A percentile compares a stretch with the other conserved stretches of the same genome.
Evolutionary conservation across 2,797 vertebrate species (phyloP).

Genomic region (Huso huso): DNA sequence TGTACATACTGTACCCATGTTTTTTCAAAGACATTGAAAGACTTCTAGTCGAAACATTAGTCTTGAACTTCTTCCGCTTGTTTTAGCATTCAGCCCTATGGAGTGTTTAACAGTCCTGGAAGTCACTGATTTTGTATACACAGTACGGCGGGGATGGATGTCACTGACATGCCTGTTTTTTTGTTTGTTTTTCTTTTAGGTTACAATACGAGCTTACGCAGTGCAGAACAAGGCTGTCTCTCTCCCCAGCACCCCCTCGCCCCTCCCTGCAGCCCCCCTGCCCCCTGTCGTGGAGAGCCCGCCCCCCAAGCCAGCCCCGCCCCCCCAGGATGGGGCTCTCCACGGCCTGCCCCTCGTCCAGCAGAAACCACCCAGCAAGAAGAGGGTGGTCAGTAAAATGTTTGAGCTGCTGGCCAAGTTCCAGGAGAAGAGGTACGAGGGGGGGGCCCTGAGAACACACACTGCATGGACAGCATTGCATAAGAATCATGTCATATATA

Average conservation of each 20-base stretch:
- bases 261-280: not conserved
- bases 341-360: slow-evolving; percentile 34
- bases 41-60: too few species aligned
- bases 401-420: slow-evolving; percentile 42
- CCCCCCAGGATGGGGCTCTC: slow-evolving; percentile 23
- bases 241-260: not conserved
- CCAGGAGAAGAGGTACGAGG: slow-evolving; percentile 26
- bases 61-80: too few species aligned
- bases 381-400: slow-evolving; percentile 60
- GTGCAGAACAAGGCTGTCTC: slow-evolving; percentile 38
- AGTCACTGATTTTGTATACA: not conserved
- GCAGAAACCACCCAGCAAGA: slow-evolving; percentile 40
- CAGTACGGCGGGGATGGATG: not conserved
- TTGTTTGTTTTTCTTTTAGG: slow-evolving; percentile 37
- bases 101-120: too few species aligned
- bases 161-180: accelerated
- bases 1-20: too few species aligned
- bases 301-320: slow-evolving; percentile 42
- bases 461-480: too few species aligned
- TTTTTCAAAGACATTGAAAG: too few species aligned
- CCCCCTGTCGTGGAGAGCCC: slow-evolving; percentile 9
- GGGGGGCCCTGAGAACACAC: too few species aligned
- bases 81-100: too few species aligned
- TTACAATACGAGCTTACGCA: slow-evolving; percentile 72
- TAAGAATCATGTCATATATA: too few species aligned